Evolutionary conservation across 2,113 vertebrate species (phyloP), one percentile per base, ranked within the genome.

Genomic region (Oreochromis tanganicae): DNA sequence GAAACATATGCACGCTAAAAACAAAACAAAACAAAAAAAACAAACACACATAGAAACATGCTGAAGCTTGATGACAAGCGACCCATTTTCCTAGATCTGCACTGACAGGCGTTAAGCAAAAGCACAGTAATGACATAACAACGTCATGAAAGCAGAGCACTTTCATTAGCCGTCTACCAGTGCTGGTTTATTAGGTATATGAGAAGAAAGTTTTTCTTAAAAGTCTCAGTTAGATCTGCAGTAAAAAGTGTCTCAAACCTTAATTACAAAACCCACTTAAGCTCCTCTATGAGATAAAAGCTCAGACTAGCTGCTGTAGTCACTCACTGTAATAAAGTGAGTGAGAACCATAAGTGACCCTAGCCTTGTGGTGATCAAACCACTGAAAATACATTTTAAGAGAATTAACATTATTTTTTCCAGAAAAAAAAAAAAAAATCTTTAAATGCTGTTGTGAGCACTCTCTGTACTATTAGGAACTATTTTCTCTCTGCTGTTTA

Each of bases 51-150:
- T 16, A 9, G 12, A 9, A 43, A 46, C 34, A 19, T 17, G 14
- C 34, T n/a, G 55, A 21, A 16, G 59, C 34, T 17, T 1, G 68
- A 61, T 2, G 32, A 6, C 3, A 6, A 34, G 61, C 2, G 55
- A 93, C 87, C 86, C 3, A 88, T 91, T 93, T 46, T 80, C 38
- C 66, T 43, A 54, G 41, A 73, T 32, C 83, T 54, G 54, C 50
- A 3, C 61, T 29, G 48, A 55, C 32, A 3, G 0, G 14, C 14
- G 2, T 27, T 46, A 73, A 48, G 19, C 34, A 71, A 43, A 41
- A 71, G 11, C n/a, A 16, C 19, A 29, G 8, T 19, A 6, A 5
- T 29, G 16, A 75, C 71, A 75, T 29, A 9, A 48, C 16, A 75
- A 48, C 41, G 11, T 75, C 14, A 48, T 43, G 19, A 24, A 11